A percentile compares a stretch with the other conserved stretches of the same genome.
Conservation (phyloP, 2,113 vertebrate genomes). For the Halcyon malimbica region DNA sequence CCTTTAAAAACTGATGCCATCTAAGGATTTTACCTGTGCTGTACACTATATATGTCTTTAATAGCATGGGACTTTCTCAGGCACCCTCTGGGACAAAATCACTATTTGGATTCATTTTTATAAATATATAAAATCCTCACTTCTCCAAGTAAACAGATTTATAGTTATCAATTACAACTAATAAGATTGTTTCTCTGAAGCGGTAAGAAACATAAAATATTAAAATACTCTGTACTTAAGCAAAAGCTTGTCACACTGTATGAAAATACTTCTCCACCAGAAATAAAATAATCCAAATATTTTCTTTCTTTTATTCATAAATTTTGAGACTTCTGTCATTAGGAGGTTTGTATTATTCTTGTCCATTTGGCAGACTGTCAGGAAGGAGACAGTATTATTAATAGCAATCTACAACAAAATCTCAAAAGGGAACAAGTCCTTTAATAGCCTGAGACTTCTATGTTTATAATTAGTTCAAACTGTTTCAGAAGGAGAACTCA, state of each 20-base stretch:
- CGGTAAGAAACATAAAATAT: not conserved
- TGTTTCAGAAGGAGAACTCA: not conserved
- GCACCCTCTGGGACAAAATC: not conserved
- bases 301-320: not conserved
- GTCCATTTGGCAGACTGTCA: not conserved
- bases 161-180: not conserved
- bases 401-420: constrained; percentile 10
- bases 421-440: not conserved
- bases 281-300: not conserved
- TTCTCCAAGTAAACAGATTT: not conserved
- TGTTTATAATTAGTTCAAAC: not conserved
- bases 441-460: not conserved
- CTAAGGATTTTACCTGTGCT: not conserved
- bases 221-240: not conserved
- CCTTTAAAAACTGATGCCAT: not conserved
- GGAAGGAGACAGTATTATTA: constrained; percentile 11
- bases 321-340: not conserved
- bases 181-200: not conserved
- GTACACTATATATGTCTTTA: not conserved
- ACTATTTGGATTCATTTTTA: not conserved
- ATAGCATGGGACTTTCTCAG: not conserved
- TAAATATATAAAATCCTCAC: not conserved
- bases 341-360: not conserved
- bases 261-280: not conserved
- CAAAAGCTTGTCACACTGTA: not conserved